phyloP scores from a whole-genome alignment of 2,113 vertebrate genomes.

The Crotalus viridis region DNA sequence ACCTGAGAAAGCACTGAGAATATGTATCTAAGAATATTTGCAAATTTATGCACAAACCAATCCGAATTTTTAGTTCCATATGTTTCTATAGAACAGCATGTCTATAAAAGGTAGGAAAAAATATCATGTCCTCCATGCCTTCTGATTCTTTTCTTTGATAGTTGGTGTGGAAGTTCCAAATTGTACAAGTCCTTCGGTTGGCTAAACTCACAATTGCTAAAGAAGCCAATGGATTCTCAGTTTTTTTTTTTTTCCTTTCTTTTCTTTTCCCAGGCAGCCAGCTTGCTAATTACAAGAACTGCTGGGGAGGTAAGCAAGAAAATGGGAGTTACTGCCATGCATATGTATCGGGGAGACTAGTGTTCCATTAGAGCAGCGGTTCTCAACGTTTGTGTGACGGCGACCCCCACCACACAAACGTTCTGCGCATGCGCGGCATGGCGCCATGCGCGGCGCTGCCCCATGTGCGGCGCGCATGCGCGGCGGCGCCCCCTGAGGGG shows the following conservation, averaged over 20 bases:
- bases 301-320: not conserved
- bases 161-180: not conserved
- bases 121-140: not conserved
- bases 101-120: not conserved
- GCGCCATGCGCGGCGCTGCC: no score
- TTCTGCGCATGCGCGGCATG: no score
- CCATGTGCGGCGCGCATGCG: no score
- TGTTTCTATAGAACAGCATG: not conserved
- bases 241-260: not conserved
- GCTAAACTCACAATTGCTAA: not conserved
- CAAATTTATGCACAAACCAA: not conserved
- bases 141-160: not conserved
- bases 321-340: not conserved
- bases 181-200: not conserved
- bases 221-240: not conserved
- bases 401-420: no score
- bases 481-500: no score
- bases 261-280: no score
- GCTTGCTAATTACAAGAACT: not conserved
- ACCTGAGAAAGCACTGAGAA: not conserved
- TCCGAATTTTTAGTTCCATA: not conserved
- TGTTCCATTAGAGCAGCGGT: not conserved
- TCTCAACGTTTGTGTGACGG: no score
- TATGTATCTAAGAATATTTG: not conserved
- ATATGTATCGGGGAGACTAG: not conserved